Evolutionary conservation across 1,140 invertebrate species (phyloP).

Genomic region (Pteromalus puparum): DNA sequence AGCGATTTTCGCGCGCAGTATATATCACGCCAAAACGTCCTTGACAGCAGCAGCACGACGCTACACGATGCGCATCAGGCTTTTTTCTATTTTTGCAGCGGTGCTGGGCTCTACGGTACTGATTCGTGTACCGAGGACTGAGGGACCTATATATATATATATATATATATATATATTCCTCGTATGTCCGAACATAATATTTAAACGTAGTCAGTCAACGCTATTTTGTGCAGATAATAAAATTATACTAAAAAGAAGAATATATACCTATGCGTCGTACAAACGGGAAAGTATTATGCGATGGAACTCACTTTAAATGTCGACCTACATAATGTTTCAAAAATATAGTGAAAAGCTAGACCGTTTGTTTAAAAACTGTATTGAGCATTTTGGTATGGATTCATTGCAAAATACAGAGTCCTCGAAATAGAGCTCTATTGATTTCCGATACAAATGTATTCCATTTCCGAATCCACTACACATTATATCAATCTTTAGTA

Average conservation of each 20-base stretch:
- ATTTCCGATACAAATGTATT: no score
- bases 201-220: no score
- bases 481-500: no score
- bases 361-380: no score
- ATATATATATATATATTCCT: background rate
- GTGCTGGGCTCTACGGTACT: background rate
- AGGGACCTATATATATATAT: background rate
- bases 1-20: slow-evolving; percentile 23
- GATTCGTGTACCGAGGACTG: background rate
- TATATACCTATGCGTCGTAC: background rate
- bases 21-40: slow-evolving; percentile 10
- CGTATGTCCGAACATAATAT: no score
- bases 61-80: background rate
- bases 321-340: no score
- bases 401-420: background rate
- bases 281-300: no score
- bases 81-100: slow-evolving; percentile 42
- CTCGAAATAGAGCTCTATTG: no score
- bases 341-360: no score
- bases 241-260: background rate
- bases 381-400: background rate
- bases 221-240: background rate
- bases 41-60: slow-evolving; percentile 7
- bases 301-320: no score
- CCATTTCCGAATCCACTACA: no score